Base-by-base conservation (phyloP, 2,888 invertebrate species). In the Nomada goodeniana region DNA sequence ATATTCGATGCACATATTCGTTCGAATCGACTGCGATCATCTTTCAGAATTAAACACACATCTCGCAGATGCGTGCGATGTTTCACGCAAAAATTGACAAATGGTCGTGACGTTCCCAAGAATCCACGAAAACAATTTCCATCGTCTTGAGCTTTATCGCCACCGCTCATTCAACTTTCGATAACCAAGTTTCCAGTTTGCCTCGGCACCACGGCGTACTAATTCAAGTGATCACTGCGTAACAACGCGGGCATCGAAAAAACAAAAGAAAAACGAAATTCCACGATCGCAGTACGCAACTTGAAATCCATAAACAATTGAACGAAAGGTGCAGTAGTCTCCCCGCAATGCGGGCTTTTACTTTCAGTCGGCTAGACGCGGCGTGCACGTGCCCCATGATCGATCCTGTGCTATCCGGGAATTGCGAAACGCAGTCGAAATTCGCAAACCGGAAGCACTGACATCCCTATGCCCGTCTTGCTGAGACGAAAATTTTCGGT, bases 311-410 rank as follows among this genome's bases (percentile, higher is more conserved):
- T 18, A 26, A 65, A 67, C 67, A 61, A 71, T 65, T 60, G 61
- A 36, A 65, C 53, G 60, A 67, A 69, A 76, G 55, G 68, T 69
- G 68, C 68, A 68, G 69, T 47, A 71, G 70, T 71, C 83, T 64
- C 69, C 83, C 84, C 69, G 84, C 84, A 84, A 77, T 84, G 84
- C 84, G 80, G 84, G 74, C 84, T 84, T 80, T 84, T 83, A 84
- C 83, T 84, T 84, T 77, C 76, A 73, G 74, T 73, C 79, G 78
- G 84, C 69, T 65, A 64, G 80, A 80, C 79, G 67, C 76, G 73
- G 80, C 71, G 68, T 77, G 73, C 80, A 80, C 70, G 73, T 80
- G 83, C 79, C 73, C 53, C 55, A 47, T 57, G 76, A 83, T 83
- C 76, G 83, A 84, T 84, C 70, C 61, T 52, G 64, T 60, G 71